These are phyloP conservation scores for Aplysia californica DNA, from an alignment of 1,140 invertebrate genomes.

Conservation along the genomic window DNA sequence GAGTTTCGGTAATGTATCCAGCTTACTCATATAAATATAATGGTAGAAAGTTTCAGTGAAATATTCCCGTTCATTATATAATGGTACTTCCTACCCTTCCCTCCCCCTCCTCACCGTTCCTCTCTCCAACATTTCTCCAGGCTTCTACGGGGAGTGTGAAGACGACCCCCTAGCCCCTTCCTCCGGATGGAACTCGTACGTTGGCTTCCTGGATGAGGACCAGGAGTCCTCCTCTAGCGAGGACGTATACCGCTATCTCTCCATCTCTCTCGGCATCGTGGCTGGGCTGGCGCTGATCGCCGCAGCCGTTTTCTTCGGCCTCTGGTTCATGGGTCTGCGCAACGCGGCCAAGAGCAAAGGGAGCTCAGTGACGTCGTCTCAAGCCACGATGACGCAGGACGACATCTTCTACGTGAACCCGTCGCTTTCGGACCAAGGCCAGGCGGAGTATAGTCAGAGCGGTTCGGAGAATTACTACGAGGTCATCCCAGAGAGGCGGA, in stretches of 20 bases:
- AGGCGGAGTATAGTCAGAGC: constrained; percentile 55
- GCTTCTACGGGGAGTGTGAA: constrained; percentile 60
- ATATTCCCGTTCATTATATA: too few species aligned
- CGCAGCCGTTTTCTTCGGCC: constrained; percentile 52
- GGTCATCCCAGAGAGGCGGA: constrained; percentile 60
- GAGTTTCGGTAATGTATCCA: too few species aligned
- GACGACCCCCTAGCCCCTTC: constrained; percentile 52
- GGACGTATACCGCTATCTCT: constrained; percentile 40
- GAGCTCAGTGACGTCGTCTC: constrained; percentile 61
- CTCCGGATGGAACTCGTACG: constrained; percentile 27
- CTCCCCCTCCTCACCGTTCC: too few species aligned
- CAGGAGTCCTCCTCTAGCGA: constrained; percentile 26
- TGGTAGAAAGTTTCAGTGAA: too few species aligned
- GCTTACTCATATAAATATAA: too few species aligned
- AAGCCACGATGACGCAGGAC: constrained; percentile 64
- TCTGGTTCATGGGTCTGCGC: constrained; percentile 51
- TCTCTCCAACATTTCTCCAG: too few species aligned
- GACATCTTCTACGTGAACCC: constrained; percentile 65
- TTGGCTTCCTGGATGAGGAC: constrained; percentile 7
- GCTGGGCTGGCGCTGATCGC: constrained; percentile 52
- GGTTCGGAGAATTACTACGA: constrained; percentile 64
- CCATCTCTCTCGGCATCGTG: constrained; percentile 54
- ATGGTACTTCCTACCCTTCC: too few species aligned
- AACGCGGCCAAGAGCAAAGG: constrained; percentile 45
- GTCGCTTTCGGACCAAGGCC: constrained; percentile 57